Conservation (phyloP, 2,797 vertebrate genomes). For the Protosalanx chinensis region DNA sequence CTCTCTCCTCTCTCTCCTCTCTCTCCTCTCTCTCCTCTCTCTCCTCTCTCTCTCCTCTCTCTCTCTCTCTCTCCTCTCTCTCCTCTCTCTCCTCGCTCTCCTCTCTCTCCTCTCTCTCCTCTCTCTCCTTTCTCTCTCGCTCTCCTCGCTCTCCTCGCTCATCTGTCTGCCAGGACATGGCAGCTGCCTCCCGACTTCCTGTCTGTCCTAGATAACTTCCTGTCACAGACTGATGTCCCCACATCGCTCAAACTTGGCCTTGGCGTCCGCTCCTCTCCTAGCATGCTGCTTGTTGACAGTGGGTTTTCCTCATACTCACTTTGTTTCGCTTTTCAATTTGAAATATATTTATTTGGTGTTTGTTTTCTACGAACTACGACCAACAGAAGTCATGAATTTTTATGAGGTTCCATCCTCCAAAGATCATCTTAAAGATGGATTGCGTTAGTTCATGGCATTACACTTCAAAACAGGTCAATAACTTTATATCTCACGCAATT, state of each 20-base stretch:
- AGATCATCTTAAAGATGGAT: not conserved
- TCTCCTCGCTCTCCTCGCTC: not conserved
- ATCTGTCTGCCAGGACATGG: constrained; percentile 56
- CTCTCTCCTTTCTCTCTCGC: too few relatives aligned
- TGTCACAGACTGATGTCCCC: constrained; percentile 1
- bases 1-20: too few relatives aligned
- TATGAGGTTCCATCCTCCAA: not conserved
- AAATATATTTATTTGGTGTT: not conserved
- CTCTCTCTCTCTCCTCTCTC: too few relatives aligned
- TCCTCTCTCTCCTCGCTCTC: too few relatives aligned
- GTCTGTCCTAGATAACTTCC: constrained; percentile 26
- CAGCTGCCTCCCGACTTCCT: constrained; percentile 46
- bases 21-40: too few relatives aligned
- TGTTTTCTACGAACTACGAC: not conserved
- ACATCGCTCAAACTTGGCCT: constrained; percentile 17
- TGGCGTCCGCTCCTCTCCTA: constrained; percentile 11
- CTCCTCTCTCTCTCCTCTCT: too few relatives aligned
- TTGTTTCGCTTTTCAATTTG: not conserved
- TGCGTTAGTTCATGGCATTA: not conserved
- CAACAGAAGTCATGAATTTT: not conserved
- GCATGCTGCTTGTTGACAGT: not conserved
- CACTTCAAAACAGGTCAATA: not conserved
- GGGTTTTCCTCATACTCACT: not conserved
- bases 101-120: too few relatives aligned
- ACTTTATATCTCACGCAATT: not conserved